phyloP scores from a whole-genome alignment of 2,888 invertebrate species.

The Dolomedes plantarius region DNA sequence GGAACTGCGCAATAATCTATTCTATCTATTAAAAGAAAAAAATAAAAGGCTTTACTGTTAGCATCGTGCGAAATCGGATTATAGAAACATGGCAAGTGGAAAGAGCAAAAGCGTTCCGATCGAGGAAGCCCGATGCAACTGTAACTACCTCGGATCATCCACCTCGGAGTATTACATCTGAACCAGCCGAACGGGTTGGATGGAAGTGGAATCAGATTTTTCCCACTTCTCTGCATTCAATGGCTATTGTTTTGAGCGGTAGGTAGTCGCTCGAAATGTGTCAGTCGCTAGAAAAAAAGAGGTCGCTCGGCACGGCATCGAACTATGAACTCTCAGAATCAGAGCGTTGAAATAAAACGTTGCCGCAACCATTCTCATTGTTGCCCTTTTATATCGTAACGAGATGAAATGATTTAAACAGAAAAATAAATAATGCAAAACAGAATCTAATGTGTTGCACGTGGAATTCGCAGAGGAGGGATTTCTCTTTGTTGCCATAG shows the following conservation, averaged over 20 bases:
- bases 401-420: not conserved
- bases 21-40: no score
- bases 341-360: slow-evolving; percentile 24
- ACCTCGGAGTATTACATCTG: not conserved
- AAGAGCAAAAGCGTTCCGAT: not conserved
- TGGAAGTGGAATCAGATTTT: not conserved
- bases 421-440: not conserved
- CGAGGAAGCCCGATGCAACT: not conserved
- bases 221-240: slow-evolving; percentile 15
- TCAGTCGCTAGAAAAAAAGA: slow-evolving; percentile 21
- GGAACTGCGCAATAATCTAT: no score
- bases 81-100: not conserved
- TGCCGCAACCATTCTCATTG: not conserved
- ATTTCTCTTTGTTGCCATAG: not conserved
- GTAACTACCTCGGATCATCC: not conserved
- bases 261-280: slow-evolving; percentile 8
- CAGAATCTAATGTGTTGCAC: not conserved
- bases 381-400: slow-evolving; percentile 5
- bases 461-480: not conserved
- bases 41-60: no score
- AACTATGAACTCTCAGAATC: slow-evolving; percentile 30
- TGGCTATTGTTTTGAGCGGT: slow-evolving; percentile 10
- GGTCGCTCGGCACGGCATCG: slow-evolving; percentile 8
- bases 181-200: slow-evolving; percentile 7
- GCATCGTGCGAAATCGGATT: not conserved